Evolutionary conservation across 2,888 invertebrate species (phyloP), one percentile per base, ranked within the genome.

Genomic region (Meiosimyza platycephala): DNA sequence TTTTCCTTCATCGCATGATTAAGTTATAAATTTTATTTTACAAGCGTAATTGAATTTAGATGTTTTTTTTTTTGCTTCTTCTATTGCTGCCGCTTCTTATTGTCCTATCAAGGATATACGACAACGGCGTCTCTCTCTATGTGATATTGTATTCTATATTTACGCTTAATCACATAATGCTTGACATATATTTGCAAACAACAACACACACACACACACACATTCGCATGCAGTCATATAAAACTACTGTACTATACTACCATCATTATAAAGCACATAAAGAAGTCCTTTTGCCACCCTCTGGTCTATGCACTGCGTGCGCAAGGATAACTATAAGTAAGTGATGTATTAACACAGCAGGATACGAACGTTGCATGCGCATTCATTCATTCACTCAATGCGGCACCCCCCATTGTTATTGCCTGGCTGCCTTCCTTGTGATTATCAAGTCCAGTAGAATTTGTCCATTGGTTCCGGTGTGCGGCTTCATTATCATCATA

Each of bases 281-380:
- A 65, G 40, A 57, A 48, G 63, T 59, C 50, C 59, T 69, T 28
- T 11, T 22, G 60, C 51, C 47, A 40, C 16, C 28, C 50, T 66
- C 69, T 40, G 6, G 40, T 40, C 6, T 40, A 40, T 40, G 40
- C 40, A 40, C 40, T 40, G 40, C 40, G 63, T 66, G 64, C 55
- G 63, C 55, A 67, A 65, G 72, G 52, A 66, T 40, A 72, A 64
- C 72, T 72, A 73, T 70, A 73, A 74, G 77, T 77, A 75, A 77
- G 76, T 74, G 76, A 76, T 77, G 75, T 76, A 77, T 78, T 76
- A 78, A 75, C 77, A 55, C 78, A 77, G 76, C 72, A 72, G 78
- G 78, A 74, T 72, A 73, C 73, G 63, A 15, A 54, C 59, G 40
- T n/a, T 63, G 48, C 62, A 52, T 18, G 47, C 52, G 18, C 16